A percentile compares a stretch with the other conserved stretches of the same genome.
Evolutionary conservation across 2,888 invertebrate genomes (phyloP).

Genomic region (Perithous albicinctus): DNA sequence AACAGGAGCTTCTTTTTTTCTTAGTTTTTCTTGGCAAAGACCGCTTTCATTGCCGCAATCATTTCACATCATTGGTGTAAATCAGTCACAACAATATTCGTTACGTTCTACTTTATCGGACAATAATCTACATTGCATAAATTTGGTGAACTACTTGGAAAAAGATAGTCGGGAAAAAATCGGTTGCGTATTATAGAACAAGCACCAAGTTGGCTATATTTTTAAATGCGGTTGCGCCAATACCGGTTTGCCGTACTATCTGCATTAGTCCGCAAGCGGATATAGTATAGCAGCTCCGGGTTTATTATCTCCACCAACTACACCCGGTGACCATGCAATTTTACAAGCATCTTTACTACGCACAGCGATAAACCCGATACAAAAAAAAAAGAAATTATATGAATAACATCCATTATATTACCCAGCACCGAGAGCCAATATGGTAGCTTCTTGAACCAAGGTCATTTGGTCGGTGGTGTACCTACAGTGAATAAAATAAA

Average conservation of each 20-base stretch:
- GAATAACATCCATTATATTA: conserved; percentile 74
- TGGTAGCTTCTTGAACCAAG: conserved; percentile 83
- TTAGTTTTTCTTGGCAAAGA: too few relatives aligned
- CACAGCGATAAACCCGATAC: neutral
- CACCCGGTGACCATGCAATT: conserved; percentile 16
- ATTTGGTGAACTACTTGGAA: neutral
- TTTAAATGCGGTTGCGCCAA: neutral
- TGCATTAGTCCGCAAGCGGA: conserved; percentile 13
- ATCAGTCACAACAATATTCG: too few relatives aligned
- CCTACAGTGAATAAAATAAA: conserved; percentile 74
- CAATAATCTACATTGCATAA: neutral
- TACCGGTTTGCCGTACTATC: neutral
- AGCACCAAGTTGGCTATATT: neutral
- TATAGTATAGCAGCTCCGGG: neutral
- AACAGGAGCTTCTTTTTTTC: too few relatives aligned
- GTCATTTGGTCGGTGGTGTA: conserved; percentile 80
- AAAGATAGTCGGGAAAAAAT: neutral
- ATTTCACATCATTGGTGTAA: too few relatives aligned
- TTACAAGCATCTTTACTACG: conserved; percentile 15
- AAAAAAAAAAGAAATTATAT: conserved; percentile 32
- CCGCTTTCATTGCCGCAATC: too few relatives aligned
- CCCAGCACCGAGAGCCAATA: conserved; percentile 83
- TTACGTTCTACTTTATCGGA: neutral
- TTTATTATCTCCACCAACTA: conserved; percentile 22
- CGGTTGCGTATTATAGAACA: neutral